phyloP scores from a whole-genome alignment of 2,888 invertebrate species.

The Corbicula japonica region DNA sequence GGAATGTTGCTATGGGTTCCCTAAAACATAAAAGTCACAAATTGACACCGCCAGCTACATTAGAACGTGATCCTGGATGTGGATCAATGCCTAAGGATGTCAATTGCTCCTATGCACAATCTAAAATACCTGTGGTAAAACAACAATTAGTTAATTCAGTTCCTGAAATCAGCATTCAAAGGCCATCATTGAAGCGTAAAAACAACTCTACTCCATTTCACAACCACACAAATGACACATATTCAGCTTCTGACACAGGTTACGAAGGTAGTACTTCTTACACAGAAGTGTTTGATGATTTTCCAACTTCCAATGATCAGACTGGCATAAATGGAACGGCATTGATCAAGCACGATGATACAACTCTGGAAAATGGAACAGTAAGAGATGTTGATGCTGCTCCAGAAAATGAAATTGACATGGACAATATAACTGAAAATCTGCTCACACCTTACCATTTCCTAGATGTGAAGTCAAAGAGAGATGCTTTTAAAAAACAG shows the following conservation, averaged over 20 bases:
- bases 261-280: background rate
- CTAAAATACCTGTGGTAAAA: background rate
- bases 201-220: too few species aligned
- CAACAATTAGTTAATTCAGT: slow-evolving; percentile 6
- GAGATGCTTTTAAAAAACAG: slow-evolving; percentile 33
- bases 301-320: too few species aligned
- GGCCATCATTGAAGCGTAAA: background rate
- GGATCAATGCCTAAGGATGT: slow-evolving; percentile 36
- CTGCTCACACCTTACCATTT: slow-evolving; percentile 37
- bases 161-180: slow-evolving; percentile 4
- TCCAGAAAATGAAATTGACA: background rate
- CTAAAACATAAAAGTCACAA: slow-evolving; percentile 29
- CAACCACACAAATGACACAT: too few species aligned
- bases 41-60: slow-evolving; percentile 13
- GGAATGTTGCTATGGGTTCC: slow-evolving; percentile 61
- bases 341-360: slow-evolving; percentile 5
- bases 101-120: slow-evolving; percentile 16
- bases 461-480: slow-evolving; percentile 42
- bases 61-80: slow-evolving; percentile 39
- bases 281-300: background rate
- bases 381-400: background rate
- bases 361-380: background rate
- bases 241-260: too few species aligned
- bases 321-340: background rate
- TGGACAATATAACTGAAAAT: background rate